Percentiles rank a stretch among this genome's conserved stretches.
These are phyloP conservation scores for Leptobrachium ailaonicum DNA, from an alignment of 2,113 vertebrate species.

Conservation along the genomic window DNA sequence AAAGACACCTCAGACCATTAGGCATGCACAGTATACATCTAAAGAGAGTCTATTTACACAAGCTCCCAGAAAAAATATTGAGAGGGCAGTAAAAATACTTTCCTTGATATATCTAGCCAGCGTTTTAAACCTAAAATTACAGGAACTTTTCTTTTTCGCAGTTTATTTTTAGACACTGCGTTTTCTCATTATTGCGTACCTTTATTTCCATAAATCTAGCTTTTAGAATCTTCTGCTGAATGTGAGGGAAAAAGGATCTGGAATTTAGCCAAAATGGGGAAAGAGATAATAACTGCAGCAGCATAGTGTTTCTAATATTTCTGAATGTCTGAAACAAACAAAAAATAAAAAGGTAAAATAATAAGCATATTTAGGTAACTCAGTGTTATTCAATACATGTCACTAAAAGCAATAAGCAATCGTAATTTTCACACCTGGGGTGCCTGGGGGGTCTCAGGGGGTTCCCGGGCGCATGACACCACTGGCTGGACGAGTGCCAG, in stretches of 20 bases:
- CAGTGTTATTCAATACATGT: too few relatives aligned
- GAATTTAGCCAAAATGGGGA: neutral
- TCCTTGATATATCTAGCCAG: constrained; percentile 74
- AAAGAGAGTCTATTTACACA: constrained; percentile 69
- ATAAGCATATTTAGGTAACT: too few relatives aligned
- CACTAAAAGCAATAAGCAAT: too few relatives aligned
- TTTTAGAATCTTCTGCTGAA: constrained; percentile 36
- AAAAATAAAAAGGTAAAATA: neutral
- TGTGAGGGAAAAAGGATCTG: constrained; percentile 3
- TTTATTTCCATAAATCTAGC: constrained; percentile 62
- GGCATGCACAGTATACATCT: constrained; percentile 66
- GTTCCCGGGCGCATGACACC: too few relatives aligned
- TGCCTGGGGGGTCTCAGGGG: too few relatives aligned
- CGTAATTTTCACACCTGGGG: too few relatives aligned
- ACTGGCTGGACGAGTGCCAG: too few relatives aligned
- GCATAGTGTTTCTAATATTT: too few relatives aligned
- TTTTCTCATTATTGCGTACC: constrained; percentile 56
- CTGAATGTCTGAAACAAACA: too few relatives aligned
- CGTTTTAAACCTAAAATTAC: constrained; percentile 77
- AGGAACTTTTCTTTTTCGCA: constrained; percentile 67
- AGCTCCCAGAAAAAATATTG: constrained; percentile 82
- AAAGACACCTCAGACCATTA: constrained; percentile 69
- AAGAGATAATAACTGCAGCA: neutral
- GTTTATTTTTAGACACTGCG: constrained; percentile 74
- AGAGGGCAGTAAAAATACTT: constrained; percentile 80